phyloP scores from a whole-genome alignment of 2,888 invertebrate genomes.

The Epicampocera succincta region DNA sequence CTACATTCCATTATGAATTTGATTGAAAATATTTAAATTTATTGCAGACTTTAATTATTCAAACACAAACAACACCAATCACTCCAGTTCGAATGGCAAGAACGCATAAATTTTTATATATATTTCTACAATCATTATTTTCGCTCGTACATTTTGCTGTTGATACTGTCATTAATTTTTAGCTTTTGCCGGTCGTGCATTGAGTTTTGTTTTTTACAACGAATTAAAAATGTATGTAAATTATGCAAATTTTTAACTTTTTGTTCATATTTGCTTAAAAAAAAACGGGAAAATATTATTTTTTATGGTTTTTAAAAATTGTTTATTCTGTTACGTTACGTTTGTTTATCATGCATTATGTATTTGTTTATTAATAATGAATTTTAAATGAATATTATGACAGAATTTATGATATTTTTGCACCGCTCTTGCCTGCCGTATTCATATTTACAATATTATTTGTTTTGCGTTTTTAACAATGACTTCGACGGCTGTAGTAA shows the following conservation, averaged over 20 bases:
- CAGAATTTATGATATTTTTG: conserved; percentile 61
- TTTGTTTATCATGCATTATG: conserved; percentile 65
- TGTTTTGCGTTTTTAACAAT: conserved; percentile 3
- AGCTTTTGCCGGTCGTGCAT: conserved; percentile 3
- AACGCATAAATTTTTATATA: conserved; percentile 27
- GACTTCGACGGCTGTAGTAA: background rate
- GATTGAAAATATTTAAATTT: conserved; percentile 54
- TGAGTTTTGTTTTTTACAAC: conserved; percentile 26
- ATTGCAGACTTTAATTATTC: conserved; percentile 51
- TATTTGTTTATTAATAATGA: conserved; percentile 68
- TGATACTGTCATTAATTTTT: conserved; percentile 11
- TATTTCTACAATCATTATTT: conserved; percentile 36
- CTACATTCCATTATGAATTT: conserved; percentile 22
- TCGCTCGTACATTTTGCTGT: conserved; percentile 5
- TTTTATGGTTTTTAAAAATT: conserved; percentile 35
- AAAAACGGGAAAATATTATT: conserved; percentile 5
- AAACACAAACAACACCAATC: conserved; percentile 27
- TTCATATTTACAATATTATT: conserved; percentile 17
- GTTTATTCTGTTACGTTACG: conserved; percentile 54
- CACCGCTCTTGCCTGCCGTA: background rate
- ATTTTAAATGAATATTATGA: conserved; percentile 68
- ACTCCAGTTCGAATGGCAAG: conserved; percentile 3
- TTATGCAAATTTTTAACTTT: conserved; percentile 45
- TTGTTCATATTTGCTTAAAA: conserved; percentile 31
- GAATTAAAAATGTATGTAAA: conserved; percentile 59